Base-by-base conservation (phyloP, 2,113 vertebrate species). In the Dromiciops gliroides region DNA sequence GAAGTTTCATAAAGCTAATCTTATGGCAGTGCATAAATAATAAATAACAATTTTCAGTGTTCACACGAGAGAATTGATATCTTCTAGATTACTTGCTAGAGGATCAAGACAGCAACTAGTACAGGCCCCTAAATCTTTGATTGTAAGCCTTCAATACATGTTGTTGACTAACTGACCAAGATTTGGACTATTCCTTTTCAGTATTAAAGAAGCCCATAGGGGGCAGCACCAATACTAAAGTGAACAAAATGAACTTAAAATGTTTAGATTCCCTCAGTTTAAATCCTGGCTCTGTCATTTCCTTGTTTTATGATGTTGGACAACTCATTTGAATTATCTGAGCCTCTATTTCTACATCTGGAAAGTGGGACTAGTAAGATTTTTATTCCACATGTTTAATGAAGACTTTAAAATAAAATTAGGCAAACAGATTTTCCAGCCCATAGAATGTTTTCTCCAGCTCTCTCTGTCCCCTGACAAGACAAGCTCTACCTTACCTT, bases 1-100 rank as follows among this genome's bases (percentile, higher is more conserved):
- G 95, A 97, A 96, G 56, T 96, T 97, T 97, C 96, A 89, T 75
- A 96, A 90, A 93, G 89, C 88, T 91, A 94, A 75, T 94, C 67
- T 96, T 53, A 37, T 95, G 49, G 31, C 56, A 12, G 50, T 94
- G 44, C 92, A 96, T 97, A 95, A 94, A 96, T 97, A 95, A 97
- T 98, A 92, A 94, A 67, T 90, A 49, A 44, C 23, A 44, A 83
- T 83, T 83, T 44, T 83, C n/a, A 44, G 28, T 51, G n/a, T 89
- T 28, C 24, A 93, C 44, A 94, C 90, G 94, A 95, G n/a, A 93
- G 14, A 75, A 50, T 96, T 96, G 44, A 16, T 95, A 51, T 16
- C 91, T 94, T 51, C 49, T 90, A 26, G 49, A 51, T 67, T 53
- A 75, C 56, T 48, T 94, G 10, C 89, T 92, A 56, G 50, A 94